A percentile compares a stretch with the other conserved stretches of the same genome.
These are phyloP conservation scores for Sylvia atricapilla DNA, from an alignment of 2,113 vertebrate species.

Conservation along the genomic window DNA sequence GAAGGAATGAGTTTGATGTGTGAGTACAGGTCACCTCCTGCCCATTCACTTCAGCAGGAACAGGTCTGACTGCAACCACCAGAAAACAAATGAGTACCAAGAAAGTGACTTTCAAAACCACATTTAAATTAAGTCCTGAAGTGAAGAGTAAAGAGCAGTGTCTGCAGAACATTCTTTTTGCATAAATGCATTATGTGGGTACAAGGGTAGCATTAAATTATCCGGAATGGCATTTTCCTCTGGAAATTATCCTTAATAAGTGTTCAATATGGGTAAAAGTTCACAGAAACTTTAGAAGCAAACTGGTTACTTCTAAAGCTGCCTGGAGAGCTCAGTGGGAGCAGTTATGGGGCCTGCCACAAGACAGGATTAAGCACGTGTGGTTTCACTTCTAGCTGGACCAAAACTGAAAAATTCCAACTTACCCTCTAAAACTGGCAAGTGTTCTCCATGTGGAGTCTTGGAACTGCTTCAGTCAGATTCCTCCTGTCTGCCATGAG, in stretches of 20 bases:
- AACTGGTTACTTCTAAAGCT: background rate
- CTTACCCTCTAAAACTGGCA: background rate
- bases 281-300: background rate
- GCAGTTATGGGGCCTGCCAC: background rate
- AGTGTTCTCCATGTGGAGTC: background rate
- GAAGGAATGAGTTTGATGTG: background rate
- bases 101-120: background rate
- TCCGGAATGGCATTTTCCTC: background rate
- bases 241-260: background rate
- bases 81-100: background rate
- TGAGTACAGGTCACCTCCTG: background rate
- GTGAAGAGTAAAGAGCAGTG: background rate
- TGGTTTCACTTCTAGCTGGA: background rate
- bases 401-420: background rate
- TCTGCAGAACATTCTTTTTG: background rate
- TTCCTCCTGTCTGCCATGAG: background rate
- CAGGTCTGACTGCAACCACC: background rate
- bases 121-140: background rate
- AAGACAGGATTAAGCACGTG: background rate
- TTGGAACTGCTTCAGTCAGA: background rate
- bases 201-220: background rate
- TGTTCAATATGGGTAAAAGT: background rate
- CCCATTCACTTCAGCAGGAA: background rate
- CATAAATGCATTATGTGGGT: background rate
- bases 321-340: background rate